A percentile compares a stretch with the other conserved stretches of the same genome.
Evolutionary conservation across 2,797 vertebrate genomes (phyloP).

Genomic region (Adelosebastes latens): DNA sequence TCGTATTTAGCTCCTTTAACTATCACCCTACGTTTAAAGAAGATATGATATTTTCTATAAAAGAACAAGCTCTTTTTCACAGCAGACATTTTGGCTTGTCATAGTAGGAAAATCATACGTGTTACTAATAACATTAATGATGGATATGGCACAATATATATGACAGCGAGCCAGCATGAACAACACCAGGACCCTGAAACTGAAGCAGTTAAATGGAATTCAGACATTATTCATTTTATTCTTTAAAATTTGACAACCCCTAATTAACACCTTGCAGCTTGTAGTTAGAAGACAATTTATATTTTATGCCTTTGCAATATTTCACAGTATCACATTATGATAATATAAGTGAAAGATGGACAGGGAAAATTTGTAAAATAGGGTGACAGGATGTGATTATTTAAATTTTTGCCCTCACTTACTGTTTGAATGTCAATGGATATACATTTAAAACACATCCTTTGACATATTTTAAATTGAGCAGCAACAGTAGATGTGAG

Average conservation of each 20-base stretch:
- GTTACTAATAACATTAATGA: not conserved
- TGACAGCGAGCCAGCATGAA: no score
- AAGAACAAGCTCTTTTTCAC: not conserved
- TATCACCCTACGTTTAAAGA: not conserved
- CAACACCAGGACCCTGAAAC: no score
- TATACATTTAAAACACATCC: not conserved
- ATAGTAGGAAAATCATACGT: not conserved
- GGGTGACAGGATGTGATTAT: not conserved
- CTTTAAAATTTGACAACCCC: not conserved
- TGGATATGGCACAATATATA: no score
- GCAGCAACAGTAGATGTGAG: not conserved
- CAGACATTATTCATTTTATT: not conserved
- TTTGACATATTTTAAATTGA: not conserved
- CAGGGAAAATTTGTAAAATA: not conserved
- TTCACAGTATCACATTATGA: not conserved
- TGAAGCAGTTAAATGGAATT: not conserved
- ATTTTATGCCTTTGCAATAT: not conserved
- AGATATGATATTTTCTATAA: no score
- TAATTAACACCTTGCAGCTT: not conserved
- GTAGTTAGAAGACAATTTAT: not conserved
- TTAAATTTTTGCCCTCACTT: not conserved
- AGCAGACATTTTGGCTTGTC: not conserved
- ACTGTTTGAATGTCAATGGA: not conserved
- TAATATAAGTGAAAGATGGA: not conserved
- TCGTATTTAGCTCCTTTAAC: no score